Base-by-base conservation (phyloP, 2,888 invertebrate genomes). In the Anodontia alba region DNA sequence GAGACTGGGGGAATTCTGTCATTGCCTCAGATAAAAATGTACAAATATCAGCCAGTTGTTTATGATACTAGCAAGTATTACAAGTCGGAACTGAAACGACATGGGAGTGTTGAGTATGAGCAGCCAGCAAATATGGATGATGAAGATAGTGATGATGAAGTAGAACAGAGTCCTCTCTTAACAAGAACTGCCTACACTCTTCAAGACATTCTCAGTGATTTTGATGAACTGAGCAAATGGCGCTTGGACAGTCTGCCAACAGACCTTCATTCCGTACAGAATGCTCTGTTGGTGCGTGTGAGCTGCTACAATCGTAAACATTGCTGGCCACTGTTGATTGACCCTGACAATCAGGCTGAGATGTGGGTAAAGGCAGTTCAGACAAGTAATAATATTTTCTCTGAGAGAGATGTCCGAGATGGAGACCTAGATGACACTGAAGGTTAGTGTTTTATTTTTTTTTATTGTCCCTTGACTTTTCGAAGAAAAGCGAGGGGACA, bases 261-360 rank as follows among this genome's bases (percentile, higher is more conserved):
- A 0, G 94, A 94, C 77, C 78, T 92, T n/a, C 92, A 93, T 84
- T 90, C 93, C 0, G 83, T 93, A n/a, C 93, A 94, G 81, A 94
- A 93, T 87, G 93, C 93, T 0, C 86, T 94, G 26, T 86, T 93
- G 42, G 91, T 93, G 90, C 80, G 93, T 10, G 90, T 91, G 20
- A 91, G 90, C 74, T 90, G 89, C 51, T 84, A 88, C 77, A 92
- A 93, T 86, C 86, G 91, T 66, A 91, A 91, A 72, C 88, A 92
- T 80, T 92, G 91, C 84, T 94, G 94, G 93, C 93, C 94, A 0
- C 84, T 94, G 38, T 88, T 94, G 38, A 89, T 93, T 66, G 94
- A 94, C 80, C 94, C 94, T 3, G 93, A 94, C 73, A 89, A 91
- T 76, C 92, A 93, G 86, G 93, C 93, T 1, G 92, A 93, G 84